Evolutionary conservation across 2,888 invertebrate genomes (phyloP), one percentile per base, ranked within the genome.

Genomic region (Sepioteuthis lessoniana): DNA sequence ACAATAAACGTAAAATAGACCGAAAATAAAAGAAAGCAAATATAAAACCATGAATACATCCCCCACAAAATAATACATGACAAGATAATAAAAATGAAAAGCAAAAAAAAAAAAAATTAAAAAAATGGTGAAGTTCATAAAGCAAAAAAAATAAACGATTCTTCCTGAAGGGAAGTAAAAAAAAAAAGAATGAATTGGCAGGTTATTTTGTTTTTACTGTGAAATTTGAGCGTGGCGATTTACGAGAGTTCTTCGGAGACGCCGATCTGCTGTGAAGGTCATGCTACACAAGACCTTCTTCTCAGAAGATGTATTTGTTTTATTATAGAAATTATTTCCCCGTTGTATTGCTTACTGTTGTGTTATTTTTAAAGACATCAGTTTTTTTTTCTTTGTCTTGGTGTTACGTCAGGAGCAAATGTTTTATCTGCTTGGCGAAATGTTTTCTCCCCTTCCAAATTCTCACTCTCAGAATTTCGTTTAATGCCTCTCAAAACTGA

Each of bases 221-320:
- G 35, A n/a, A 35, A 76, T 76, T 76, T 76, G 76, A 76, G 76
- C 76, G 76, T 76, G 76, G n/a, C 76, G n/a, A 76, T 76, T 76
- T 76, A 76, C 76, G 76, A 16, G n/a, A n/a, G 35, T 76, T 76
- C 76, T 76, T 76, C 13, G n/a, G 76, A 76, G 76, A 35, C 76
- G 76, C n/a, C 76, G 76, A 76, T 76, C 76, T 35, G n/a, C 76
- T 76, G 76, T n/a, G 76, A 76, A 76, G 76, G 76, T 76, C n/a
- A 76, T n/a, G 76, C 76, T 35, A 76, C 76, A n/a, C 16, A n/a
- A 76, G 76, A 76, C 76, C 76, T n/a, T 60, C 28, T 7, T 76
- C n/a, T 76, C 76, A n/a, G n/a, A n/a, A 25, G 16, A 76, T n/a
- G 76, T 2, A 76, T 76, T 76, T 76, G 76, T 76, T 76, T 76